phyloP scores from a whole-genome alignment of 2,888 invertebrate genomes.

The Tenthredo amoena region DNA sequence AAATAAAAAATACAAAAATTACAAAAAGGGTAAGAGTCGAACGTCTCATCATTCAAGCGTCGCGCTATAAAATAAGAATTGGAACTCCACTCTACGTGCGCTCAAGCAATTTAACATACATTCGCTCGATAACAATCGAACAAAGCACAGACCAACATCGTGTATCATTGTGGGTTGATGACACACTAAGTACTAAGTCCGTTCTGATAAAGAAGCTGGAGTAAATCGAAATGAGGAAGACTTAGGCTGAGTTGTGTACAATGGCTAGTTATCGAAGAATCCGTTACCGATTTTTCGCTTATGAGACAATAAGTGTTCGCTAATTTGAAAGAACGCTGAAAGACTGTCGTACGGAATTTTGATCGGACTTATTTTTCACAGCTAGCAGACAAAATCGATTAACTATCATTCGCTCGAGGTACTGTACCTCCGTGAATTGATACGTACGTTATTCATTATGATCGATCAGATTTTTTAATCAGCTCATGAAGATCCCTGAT shows the following conservation, averaged over 20 bases:
- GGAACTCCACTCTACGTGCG: not conserved
- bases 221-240: not conserved
- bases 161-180: slow-evolving; percentile 14
- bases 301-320: not conserved
- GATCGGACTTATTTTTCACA: not conserved
- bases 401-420: not conserved
- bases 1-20: not conserved
- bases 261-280: not conserved
- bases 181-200: slow-evolving; percentile 17
- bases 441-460: not conserved
- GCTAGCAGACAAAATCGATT: not conserved
- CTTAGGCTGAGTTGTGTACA: not conserved
- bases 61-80: not conserved
- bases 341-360: not conserved
- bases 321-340: not conserved
- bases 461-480: slow-evolving; percentile 25
- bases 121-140: not conserved
- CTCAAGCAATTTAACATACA: not conserved
- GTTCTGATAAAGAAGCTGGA: slow-evolving; percentile 33
- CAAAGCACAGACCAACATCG: not conserved
- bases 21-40: not conserved
- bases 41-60: not conserved
- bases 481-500: not conserved
- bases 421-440: not conserved
- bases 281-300: not conserved